Conservation (phyloP, 2,888 invertebrate species). For the Venustoraphidia nigricollis region DNA sequence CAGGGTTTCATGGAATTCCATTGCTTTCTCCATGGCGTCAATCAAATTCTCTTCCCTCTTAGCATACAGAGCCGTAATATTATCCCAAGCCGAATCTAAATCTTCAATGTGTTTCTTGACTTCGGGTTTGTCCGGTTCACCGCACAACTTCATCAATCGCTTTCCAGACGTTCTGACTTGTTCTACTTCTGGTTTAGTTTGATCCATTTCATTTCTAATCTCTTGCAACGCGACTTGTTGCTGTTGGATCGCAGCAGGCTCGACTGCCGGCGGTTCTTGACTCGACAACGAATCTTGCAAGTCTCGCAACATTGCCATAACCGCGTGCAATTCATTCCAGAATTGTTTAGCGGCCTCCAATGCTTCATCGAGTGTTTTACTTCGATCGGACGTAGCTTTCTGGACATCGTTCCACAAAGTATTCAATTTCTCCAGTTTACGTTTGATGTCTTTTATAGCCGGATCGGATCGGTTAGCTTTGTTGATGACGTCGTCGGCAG, state of each 20-base stretch:
- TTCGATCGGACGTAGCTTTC: slow-evolving; percentile 67
- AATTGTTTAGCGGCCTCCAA: slow-evolving; percentile 81
- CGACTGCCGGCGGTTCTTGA: slow-evolving; percentile 88
- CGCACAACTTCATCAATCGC: slow-evolving; percentile 83
- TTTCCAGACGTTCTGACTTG: slow-evolving; percentile 85
- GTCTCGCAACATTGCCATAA: slow-evolving; percentile 82
- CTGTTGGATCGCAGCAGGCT: slow-evolving; percentile 79
- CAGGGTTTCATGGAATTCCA: slow-evolving; percentile 87
- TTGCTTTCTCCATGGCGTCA: slow-evolving; percentile 92
- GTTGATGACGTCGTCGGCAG: slow-evolving; percentile 87
- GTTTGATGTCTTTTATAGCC: slow-evolving; percentile 81
- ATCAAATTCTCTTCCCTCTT: slow-evolving; percentile 86
- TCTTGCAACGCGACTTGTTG: slow-evolving; percentile 89
- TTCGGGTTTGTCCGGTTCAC: slow-evolving; percentile 93
- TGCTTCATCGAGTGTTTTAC: slow-evolving; percentile 71
- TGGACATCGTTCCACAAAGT: slow-evolving; percentile 90
- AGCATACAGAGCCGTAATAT: slow-evolving; percentile 83
- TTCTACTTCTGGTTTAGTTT: slow-evolving; percentile 88
- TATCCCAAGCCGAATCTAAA: slow-evolving; percentile 86
- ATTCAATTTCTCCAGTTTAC: slow-evolving; percentile 82
- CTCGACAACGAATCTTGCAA: slow-evolving; percentile 74
- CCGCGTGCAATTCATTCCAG: slow-evolving; percentile 84
- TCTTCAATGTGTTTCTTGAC: slow-evolving; percentile 97
- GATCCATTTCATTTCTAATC: slow-evolving; percentile 71
- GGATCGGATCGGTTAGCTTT: slow-evolving; percentile 86